Evolutionary conservation across 2,797 vertebrate species (phyloP).

Genomic region (Chiroxiphia lanceolata): DNA sequence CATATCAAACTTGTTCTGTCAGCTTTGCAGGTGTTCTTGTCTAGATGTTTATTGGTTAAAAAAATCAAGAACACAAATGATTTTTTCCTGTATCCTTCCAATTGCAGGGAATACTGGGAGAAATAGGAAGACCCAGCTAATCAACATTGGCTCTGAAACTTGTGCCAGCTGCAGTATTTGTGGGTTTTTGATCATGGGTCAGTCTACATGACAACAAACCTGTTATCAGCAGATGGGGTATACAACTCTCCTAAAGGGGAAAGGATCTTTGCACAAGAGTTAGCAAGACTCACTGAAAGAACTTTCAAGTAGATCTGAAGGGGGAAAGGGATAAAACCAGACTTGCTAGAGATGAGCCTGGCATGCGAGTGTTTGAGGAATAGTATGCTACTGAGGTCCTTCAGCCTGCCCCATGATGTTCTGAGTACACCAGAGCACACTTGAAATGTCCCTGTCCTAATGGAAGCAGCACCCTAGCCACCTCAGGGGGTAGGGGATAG

Average conservation of each 20-base stretch:
- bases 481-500: neutral
- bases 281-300: neutral
- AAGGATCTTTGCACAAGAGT: neutral
- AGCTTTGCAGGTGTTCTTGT: neutral
- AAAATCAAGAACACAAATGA: neutral
- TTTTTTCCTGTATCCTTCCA: neutral
- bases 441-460: neutral
- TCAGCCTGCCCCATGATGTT: neutral
- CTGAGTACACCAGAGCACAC: neutral
- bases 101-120: neutral
- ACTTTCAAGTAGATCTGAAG: neutral
- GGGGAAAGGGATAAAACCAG: neutral
- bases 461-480: neutral
- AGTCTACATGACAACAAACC: neutral
- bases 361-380: neutral
- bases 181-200: rapidly evolving
- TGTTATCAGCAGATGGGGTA: rapidly evolving
- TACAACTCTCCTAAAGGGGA: neutral
- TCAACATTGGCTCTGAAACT: neutral
- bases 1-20: neutral
- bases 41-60: neutral
- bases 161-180: neutral
- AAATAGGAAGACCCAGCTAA: neutral
- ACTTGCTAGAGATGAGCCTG: neutral
- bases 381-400: neutral